These are phyloP conservation scores for Trissoscelio sp. DNA, from an alignment of 2,888 invertebrate species.

Conservation along the genomic window DNA sequence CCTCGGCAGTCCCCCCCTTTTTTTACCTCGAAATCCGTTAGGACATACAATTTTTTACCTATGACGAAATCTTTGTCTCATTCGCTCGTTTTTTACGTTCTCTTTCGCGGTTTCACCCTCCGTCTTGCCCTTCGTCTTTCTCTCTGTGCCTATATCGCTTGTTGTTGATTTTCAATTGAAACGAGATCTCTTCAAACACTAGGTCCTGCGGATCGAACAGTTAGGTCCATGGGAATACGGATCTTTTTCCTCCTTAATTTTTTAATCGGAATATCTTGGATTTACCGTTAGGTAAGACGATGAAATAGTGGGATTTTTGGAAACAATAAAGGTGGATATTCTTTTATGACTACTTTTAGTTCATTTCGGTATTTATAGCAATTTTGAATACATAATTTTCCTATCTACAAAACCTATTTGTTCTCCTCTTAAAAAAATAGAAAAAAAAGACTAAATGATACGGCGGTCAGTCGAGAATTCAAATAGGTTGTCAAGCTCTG, in stretches of 20 bases:
- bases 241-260: constrained; percentile 70
- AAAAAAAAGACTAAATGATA: constrained; percentile 32
- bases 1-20: constrained; percentile 65
- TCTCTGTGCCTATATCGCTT: too few relatives aligned
- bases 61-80: constrained; percentile 73
- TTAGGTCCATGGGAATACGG: constrained; percentile 80
- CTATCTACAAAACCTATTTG: too few relatives aligned
- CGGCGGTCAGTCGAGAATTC: constrained; percentile 65
- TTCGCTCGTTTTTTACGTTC: constrained; percentile 67
- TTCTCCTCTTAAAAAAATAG: too few relatives aligned
- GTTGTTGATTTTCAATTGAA: constrained; percentile 83
- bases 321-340: too few relatives aligned
- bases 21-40: constrained; percentile 80
- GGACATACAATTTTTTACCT: constrained; percentile 76
- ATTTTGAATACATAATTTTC: too few relatives aligned
- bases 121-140: constrained; percentile 52
- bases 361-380: too few relatives aligned
- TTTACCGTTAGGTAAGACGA: constrained; percentile 58
- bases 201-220: constrained; percentile 76
- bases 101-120: constrained; percentile 62
- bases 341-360: too few relatives aligned
- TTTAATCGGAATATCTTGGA: constrained; percentile 43
- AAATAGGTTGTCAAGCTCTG: constrained; percentile 70
- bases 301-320: too few relatives aligned
- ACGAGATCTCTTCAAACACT: constrained; percentile 82